Conservation (phyloP, 2,888 invertebrate species). For the Drosophila koepferae region DNA sequence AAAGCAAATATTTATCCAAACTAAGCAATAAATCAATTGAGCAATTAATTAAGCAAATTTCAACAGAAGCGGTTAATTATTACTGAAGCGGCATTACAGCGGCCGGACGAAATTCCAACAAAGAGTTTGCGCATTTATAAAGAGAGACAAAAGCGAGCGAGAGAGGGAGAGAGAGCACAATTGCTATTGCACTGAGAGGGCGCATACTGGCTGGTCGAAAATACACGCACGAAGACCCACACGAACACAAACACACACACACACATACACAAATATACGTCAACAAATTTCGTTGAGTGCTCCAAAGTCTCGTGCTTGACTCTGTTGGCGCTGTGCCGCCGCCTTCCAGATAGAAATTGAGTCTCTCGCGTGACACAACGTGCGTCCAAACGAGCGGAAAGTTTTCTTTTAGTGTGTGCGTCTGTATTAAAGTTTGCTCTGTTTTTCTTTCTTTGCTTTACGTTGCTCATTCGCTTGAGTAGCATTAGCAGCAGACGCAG, state of each 20-base stretch:
- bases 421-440: conserved; percentile 55
- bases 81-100: conserved; percentile 36
- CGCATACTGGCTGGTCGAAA: conserved; percentile 46
- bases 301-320: conserved; percentile 61
- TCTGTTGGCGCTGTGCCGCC: conserved; percentile 39
- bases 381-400: conserved; percentile 75
- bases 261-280: conserved; percentile 21
- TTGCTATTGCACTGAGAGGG: conserved; percentile 39
- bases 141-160: conserved; percentile 13
- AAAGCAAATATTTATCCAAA: conserved; percentile 25
- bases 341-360: conserved; percentile 75
- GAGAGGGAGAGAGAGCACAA: background rate
- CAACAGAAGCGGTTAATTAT: conserved; percentile 12
- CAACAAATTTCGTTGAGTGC: conserved; percentile 46
- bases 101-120: conserved; percentile 20
- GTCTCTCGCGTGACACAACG: conserved; percentile 78
- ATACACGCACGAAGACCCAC: conserved; percentile 22
- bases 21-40: conserved; percentile 36
- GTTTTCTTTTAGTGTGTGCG: conserved; percentile 46
- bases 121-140: conserved; percentile 65
- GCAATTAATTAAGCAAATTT: conserved; percentile 40
- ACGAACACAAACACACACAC: conserved; percentile 17
- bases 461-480: conserved; percentile 59
- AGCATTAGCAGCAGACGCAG: conserved; percentile 27
- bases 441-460: conserved; percentile 66